Conservation (phyloP, 2,888 invertebrate genomes). For the Drosophila eohydei region DNA sequence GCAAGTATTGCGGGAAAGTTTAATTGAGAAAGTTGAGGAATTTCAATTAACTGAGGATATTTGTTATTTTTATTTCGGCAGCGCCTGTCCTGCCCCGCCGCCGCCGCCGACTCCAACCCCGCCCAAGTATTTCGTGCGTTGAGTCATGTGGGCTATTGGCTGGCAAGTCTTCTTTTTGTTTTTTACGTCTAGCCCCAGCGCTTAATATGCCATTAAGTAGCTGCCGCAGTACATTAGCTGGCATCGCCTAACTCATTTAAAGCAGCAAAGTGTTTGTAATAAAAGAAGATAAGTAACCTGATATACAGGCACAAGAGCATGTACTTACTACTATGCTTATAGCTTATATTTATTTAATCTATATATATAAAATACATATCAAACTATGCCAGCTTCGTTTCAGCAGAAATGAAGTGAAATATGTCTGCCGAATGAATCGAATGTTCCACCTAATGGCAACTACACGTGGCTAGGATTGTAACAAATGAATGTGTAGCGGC, state of each 20-base stretch:
- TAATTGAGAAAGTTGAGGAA: conserved; percentile 85
- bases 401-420: neutral
- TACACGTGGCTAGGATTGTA: conserved; percentile 33
- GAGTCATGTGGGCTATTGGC: conserved; percentile 75
- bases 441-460: conserved; percentile 67
- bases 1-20: conserved; percentile 83
- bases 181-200: conserved; percentile 21
- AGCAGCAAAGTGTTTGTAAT: conserved; percentile 7
- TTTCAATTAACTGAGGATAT: conserved; percentile 85
- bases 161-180: conserved; percentile 50
- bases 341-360: neutral
- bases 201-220: conserved; percentile 68
- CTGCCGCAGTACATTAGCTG: conserved; percentile 67
- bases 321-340: neutral
- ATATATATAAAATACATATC: neutral
- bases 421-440: conserved; percentile 1
- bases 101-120: conserved; percentile 11
- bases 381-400: neutral
- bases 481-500: conserved; percentile 29
- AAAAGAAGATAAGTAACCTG: conserved; percentile 1
- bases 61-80: conserved; percentile 79
- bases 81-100: conserved; percentile 29
- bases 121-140: conserved; percentile 67
- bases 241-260: conserved; percentile 56
- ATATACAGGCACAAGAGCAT: neutral